These are phyloP conservation scores for Morus bassanus DNA, from an alignment of 2,797 vertebrate species.

Conservation along the genomic window DNA sequence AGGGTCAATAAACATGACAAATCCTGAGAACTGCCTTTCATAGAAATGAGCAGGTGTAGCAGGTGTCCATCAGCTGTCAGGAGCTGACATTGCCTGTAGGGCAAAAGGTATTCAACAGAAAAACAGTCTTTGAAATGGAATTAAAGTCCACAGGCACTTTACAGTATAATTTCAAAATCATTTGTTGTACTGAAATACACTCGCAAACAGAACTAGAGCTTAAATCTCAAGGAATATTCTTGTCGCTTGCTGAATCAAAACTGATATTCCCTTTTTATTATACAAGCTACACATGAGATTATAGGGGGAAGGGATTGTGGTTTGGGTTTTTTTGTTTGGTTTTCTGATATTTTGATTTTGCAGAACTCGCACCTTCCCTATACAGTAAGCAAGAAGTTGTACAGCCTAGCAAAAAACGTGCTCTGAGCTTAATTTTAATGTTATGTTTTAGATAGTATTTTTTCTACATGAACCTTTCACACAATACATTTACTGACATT, in stretches of 20 bases:
- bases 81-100: neutral
- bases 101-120: neutral
- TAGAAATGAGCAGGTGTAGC: neutral
- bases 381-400: neutral
- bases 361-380: neutral
- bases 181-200: neutral
- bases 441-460: neutral
- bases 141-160: neutral
- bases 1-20: conserved; percentile 19
- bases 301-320: neutral
- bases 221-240: neutral
- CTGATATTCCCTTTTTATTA: neutral
- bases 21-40: neutral
- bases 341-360: neutral
- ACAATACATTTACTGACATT: neutral
- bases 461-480: neutral
- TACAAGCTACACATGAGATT: neutral
- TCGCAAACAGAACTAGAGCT: neutral
- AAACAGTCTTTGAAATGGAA: neutral
- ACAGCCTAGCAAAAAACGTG: neutral
- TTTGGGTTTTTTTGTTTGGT: neutral
- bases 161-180: neutral
- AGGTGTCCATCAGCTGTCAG: conserved; percentile 19
- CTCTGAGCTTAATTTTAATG: neutral
- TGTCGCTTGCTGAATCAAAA: neutral